Evolutionary conservation across 2,888 invertebrate genomes (phyloP), one percentile per base, ranked within the genome.

Genomic region (Rotaria magnacalcarata): DNA sequence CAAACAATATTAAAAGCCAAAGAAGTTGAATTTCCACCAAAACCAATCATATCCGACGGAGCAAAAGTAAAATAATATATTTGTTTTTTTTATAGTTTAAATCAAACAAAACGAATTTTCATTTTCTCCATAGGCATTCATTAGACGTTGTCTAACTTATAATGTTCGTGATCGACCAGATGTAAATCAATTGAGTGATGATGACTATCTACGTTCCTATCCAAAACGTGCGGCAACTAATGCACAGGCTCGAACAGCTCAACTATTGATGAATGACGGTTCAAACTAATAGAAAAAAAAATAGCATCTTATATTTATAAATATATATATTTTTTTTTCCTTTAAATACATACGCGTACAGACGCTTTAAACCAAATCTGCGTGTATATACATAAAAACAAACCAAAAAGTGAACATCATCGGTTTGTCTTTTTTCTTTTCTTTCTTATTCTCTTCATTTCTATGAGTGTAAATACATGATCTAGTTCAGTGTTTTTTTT

Each of bases 1-100:
- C 99, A 99, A 92, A 99, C 98, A 88, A 99, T 99, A 91, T 93
- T 99, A 89, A 99, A 99, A 93, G 99, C 99, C 89, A 98, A 96
- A 88, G 98, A 98, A 92, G 98, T 99, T 89, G 96, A 96, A 93
- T 99, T 99, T 92, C 97, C 98, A 88, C 95, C 96, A 92, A 98
- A 98, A 93, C 99, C 99, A 89, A 95, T 96, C 89, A 97, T 98
- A 92, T 96, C 96, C 91, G 95, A 95, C 92, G 97, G 97, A 94
- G 98, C 98, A 90, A 99, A 98, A 95, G 97, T 97, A 92, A 86
- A 41, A 47, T 19, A 19, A 54, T 21, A 21, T 2, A 21, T 5
- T 54, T 21, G 52, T 0, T 21, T 54, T 27, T 27, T 1, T 60
- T 11, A 67, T 11, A 67, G 1, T 34, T 19, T 67, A 5, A 6